phyloP scores from a whole-genome alignment of 2,888 invertebrate genomes.

The Coremacera marginata region DNA sequence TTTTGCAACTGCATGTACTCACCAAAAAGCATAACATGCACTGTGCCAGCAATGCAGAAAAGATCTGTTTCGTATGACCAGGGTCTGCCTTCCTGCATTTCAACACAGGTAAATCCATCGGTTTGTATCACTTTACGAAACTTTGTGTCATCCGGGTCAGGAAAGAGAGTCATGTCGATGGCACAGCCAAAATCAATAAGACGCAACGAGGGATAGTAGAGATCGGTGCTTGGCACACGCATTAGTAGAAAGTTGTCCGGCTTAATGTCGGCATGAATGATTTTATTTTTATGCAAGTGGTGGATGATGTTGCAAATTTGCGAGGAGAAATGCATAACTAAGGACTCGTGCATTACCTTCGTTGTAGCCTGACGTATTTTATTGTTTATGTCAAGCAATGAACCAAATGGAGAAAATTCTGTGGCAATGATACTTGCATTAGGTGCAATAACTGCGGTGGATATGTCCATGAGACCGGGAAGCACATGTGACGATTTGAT shows the following conservation, averaged over 20 bases:
- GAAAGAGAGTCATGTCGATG: constrained; percentile 92
- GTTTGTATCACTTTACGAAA: constrained; percentile 84
- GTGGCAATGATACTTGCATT: constrained; percentile 89
- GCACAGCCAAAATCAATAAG: constrained; percentile 96
- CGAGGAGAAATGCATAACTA: constrained; percentile 84
- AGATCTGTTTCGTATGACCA: constrained; percentile 97
- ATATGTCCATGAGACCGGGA: constrained; percentile 84
- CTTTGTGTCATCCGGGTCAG: constrained; percentile 76
- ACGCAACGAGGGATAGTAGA: constrained; percentile 80
- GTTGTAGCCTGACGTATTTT: constrained; percentile 80
- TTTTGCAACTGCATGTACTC: constrained; percentile 89
- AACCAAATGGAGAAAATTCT: constrained; percentile 86
- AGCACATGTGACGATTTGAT: constrained; percentile 71
- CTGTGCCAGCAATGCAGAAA: constrained; percentile 90
- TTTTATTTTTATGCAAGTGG: constrained; percentile 86
- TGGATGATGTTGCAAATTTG: constrained; percentile 89
- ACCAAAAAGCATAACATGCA: constrained; percentile 89
- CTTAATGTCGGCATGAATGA: constrained; percentile 96
- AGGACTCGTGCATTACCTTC: constrained; percentile 79
- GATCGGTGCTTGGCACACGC: constrained; percentile 76
- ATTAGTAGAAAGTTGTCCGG: constrained; percentile 93
- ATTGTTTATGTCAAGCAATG: constrained; percentile 85
- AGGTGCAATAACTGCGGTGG: constrained; percentile 82
- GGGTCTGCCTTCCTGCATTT: constrained; percentile 91
- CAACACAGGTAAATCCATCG: constrained; percentile 87